These are phyloP conservation scores for Chlorospingus semifuscus DNA, from an alignment of 2,797 vertebrate species.

Conservation along the genomic window DNA sequence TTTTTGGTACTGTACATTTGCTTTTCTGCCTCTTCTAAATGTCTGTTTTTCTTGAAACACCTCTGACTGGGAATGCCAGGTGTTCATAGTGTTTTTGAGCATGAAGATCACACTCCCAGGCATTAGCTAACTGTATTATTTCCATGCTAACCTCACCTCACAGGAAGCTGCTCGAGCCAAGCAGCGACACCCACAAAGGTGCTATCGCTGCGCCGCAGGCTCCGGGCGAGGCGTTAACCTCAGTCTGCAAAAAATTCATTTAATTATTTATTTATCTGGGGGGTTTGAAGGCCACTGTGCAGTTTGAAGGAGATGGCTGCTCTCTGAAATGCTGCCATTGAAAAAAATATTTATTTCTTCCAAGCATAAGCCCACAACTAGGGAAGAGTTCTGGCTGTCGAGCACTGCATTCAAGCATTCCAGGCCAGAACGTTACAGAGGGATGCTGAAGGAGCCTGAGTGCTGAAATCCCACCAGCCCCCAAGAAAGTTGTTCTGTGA, in stretches of 20 bases:
- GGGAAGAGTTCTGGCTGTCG: rapidly evolving
- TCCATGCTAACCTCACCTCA: not conserved
- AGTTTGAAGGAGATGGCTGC: not conserved
- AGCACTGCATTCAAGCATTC: not conserved
- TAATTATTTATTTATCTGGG: not conserved
- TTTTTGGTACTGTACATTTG: not conserved
- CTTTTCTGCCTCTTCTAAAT: not conserved
- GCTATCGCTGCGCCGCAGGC: rapidly evolving
- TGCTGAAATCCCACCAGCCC: not conserved
- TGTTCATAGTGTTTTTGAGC: not conserved
- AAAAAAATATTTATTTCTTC: not conserved
- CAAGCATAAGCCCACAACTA: not conserved
- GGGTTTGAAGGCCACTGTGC: not conserved
- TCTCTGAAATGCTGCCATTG: not conserved
- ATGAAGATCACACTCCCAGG: not conserved
- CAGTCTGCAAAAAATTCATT: not conserved
- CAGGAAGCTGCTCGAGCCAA: not conserved
- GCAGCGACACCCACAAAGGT: not conserved
- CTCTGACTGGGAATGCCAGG: not conserved
- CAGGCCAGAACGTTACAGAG: not conserved
- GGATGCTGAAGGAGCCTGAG: not conserved
- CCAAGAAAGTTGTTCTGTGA: not conserved
- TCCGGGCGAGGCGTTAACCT: not conserved
- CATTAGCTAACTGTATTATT: not conserved
- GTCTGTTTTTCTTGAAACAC: not conserved